Evolutionary conservation across 2,888 invertebrate genomes (phyloP), one percentile per base, ranked within the genome.

Genomic region (Chymomyza caudatula): DNA sequence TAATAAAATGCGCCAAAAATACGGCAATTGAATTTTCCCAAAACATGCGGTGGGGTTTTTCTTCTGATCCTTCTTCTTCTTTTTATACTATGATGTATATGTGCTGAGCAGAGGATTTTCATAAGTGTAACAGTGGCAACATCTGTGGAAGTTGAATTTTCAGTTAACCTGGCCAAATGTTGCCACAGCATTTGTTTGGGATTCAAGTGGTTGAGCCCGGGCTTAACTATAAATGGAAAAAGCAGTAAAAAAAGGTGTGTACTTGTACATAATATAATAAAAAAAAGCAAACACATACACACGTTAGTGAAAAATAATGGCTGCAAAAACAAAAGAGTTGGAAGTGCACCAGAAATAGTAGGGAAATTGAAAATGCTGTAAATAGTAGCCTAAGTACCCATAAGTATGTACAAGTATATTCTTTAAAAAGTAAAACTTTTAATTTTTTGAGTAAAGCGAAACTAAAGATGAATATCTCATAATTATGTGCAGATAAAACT

Each of bases 1-100:
- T 65, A 69, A 65, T 42, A 61, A 73, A 70, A 75, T 67, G 69
- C 72, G 62, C 60, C 56, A 75, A 72, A 60, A 65, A 61, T 43
- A 51, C 61, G 52, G 63, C 51, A 65, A 75, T 72, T 67, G 60
- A 67, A 60, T 63, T 63, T 53, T 2, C n/a, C 3, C n/a, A 15
- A 3, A 52, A 44, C 56, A 47, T 64, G 44, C 57, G 42, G 52
- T 63, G 20, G 56, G 43, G 65, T 74, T 71, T 52, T 37, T 37
- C 25, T 25, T 25, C 8, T 37, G 29, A 8, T 37, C 6, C 25
- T 25, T 25, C 25, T 37, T 11, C 29, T 11, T 0, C 29, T 11
- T 8, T 11, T 4, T 37, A 11, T 11, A 37, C 29, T 37, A 11
- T 37, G 29, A 37, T 37, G 29, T 37, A 37, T 37, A 37, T 37